Evolutionary conservation across 2,113 vertebrate species (phyloP).

Genomic region (Dicaeum eximium): DNA sequence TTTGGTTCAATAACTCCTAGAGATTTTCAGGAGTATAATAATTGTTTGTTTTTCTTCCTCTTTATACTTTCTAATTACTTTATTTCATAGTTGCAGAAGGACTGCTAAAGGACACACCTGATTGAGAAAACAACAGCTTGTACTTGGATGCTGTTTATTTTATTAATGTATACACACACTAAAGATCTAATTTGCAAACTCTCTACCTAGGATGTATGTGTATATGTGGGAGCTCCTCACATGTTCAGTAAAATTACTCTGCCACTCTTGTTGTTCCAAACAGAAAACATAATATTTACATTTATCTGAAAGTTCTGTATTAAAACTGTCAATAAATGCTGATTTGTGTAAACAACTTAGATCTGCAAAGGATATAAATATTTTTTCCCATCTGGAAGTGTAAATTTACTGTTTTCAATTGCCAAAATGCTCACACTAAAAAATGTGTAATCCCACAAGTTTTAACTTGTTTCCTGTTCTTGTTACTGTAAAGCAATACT

Average conservation of each 20-base stretch:
- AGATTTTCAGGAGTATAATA: slow-evolving; percentile 66
- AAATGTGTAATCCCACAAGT: neutral
- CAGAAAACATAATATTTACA: neutral
- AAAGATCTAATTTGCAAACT: slow-evolving; percentile 30
- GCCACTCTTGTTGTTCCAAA: neutral
- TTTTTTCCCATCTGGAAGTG: neutral
- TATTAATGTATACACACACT: neutral
- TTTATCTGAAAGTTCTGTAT: neutral
- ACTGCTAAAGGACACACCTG: slow-evolving; percentile 63
- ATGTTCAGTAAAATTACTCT: neutral
- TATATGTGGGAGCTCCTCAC: neutral
- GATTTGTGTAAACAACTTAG: neutral
- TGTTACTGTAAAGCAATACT: neutral
- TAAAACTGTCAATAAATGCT: neutral
- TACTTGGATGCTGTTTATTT: slow-evolving; percentile 54
- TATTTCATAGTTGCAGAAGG: slow-evolving; percentile 59
- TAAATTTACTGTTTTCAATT: neutral
- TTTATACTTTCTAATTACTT: slow-evolving; percentile 66
- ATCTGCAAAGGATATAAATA: neutral
- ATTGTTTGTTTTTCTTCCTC: slow-evolving; percentile 71
- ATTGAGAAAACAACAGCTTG: slow-evolving; percentile 54
- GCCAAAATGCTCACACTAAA: neutral
- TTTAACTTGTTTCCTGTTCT: slow-evolving; percentile 8
- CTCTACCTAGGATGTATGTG: neutral
- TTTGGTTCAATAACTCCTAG: slow-evolving; percentile 66